Conservation (phyloP, 2,888 invertebrate species). For the Lycophotia porphyrea region DNA sequence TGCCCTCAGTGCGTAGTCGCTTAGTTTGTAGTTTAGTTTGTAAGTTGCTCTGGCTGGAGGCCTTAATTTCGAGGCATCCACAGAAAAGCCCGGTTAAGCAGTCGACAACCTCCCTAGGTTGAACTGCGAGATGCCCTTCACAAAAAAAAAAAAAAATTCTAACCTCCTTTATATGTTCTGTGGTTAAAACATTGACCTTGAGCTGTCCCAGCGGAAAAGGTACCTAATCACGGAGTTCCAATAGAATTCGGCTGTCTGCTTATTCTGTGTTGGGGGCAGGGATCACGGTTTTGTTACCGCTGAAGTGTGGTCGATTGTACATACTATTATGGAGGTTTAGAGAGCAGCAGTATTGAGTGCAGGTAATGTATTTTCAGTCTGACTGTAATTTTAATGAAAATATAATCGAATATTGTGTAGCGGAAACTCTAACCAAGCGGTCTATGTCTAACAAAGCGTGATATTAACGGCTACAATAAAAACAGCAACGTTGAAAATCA, state of each 20-base stretch:
- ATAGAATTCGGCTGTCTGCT: neutral
- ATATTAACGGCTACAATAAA: conserved; percentile 26
- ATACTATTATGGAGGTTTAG: neutral
- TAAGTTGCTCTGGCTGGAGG: too few relatives aligned
- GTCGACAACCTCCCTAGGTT: too few relatives aligned
- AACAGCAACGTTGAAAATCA: conserved; percentile 9
- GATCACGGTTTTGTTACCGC: neutral
- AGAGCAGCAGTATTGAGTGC: neutral
- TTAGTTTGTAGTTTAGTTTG: too few relatives aligned
- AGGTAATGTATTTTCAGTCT: neutral
- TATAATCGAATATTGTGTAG: neutral
- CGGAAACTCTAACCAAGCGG: conserved; percentile 23
- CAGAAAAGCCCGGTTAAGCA: too few relatives aligned
- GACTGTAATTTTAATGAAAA: conserved; percentile 9
- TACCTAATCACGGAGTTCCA: neutral
- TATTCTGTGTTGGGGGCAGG: neutral
- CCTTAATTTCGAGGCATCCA: too few relatives aligned
- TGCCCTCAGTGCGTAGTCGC: too few relatives aligned
- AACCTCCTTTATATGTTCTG: too few relatives aligned
- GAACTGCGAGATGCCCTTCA: too few relatives aligned
- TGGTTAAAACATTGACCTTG: neutral
- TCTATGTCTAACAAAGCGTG: conserved; percentile 33
- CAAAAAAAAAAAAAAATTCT: too few relatives aligned
- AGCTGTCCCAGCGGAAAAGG: neutral
- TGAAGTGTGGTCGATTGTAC: neutral